Evolutionary conservation across 2,888 invertebrate species (phyloP).

Genomic region (Andrena flavipes): DNA sequence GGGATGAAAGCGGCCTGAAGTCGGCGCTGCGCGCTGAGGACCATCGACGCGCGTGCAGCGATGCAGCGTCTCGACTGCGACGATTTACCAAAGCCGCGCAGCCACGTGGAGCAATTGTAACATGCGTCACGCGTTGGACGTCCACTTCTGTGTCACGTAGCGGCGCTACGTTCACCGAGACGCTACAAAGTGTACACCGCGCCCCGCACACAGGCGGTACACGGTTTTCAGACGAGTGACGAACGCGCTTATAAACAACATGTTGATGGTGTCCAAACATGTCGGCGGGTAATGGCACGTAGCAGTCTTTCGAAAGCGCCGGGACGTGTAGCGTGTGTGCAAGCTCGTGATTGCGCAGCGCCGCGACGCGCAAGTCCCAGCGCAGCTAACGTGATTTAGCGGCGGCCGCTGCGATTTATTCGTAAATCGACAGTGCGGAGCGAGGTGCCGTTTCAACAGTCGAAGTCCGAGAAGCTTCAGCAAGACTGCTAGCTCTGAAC

Average conservation of each 20-base stretch:
- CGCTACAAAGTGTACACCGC: not conserved
- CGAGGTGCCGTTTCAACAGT: not conserved
- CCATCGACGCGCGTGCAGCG: too few relatives aligned
- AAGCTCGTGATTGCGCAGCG: conserved; percentile 21
- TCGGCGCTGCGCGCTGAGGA: not conserved
- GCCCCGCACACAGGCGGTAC: not conserved
- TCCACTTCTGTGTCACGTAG: too few relatives aligned
- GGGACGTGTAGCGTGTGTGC: conserved; percentile 31
- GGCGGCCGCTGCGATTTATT: conserved; percentile 42
- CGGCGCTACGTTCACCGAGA: not conserved
- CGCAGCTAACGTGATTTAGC: conserved; percentile 37
- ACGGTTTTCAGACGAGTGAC: not conserved
- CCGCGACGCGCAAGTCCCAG: conserved; percentile 2
- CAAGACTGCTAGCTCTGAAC: too few relatives aligned
- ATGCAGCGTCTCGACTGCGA: too few relatives aligned
- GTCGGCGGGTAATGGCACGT: conserved; percentile 43
- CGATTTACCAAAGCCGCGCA: too few relatives aligned
- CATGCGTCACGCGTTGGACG: too few relatives aligned
- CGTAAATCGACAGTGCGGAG: conserved; percentile 31
- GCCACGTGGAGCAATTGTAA: too few relatives aligned
- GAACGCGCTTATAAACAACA: conserved; percentile 38
- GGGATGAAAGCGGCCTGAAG: not conserved
- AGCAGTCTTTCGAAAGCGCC: conserved; percentile 25
- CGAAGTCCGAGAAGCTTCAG: too few relatives aligned
- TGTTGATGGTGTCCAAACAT: conserved; percentile 28